A percentile compares a stretch with the other conserved stretches of the same genome.
Evolutionary conservation across 2,797 vertebrate species (phyloP).

Genomic region (Dipus sagitta): DNA sequence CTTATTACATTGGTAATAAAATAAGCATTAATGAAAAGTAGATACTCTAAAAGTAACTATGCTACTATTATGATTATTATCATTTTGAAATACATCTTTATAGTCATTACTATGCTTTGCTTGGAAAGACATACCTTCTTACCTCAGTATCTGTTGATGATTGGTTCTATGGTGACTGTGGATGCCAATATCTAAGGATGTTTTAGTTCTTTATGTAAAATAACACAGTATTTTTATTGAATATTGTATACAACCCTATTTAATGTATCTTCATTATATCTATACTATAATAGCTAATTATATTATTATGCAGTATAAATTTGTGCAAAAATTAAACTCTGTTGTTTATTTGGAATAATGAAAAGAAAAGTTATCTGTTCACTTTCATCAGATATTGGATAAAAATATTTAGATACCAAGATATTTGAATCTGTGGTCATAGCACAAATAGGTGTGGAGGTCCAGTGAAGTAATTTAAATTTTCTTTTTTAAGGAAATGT

Average conservation of each 20-base stretch:
- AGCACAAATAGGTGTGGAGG: background rate
- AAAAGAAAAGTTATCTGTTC: background rate
- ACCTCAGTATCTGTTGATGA: background rate
- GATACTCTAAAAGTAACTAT: background rate
- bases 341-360: background rate
- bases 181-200: background rate
- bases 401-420: background rate
- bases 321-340: background rate
- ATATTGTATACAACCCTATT: background rate
- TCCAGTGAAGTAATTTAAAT: background rate
- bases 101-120: background rate
- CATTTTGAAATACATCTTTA: background rate
- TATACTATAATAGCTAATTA: background rate
- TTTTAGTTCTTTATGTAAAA: background rate
- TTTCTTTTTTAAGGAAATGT: background rate
- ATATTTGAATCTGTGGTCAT: background rate
- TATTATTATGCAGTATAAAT: background rate
- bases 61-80: background rate
- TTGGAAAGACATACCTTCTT: background rate
- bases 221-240: background rate
- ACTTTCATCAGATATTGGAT: background rate
- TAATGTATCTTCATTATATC: too few species aligned
- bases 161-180: background rate
- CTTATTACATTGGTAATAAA: background rate
- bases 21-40: background rate